Evolutionary conservation across 2,113 vertebrate genomes (phyloP), one percentile per base, ranked within the genome.

Genomic region (Hippocampus zosterae): DNA sequence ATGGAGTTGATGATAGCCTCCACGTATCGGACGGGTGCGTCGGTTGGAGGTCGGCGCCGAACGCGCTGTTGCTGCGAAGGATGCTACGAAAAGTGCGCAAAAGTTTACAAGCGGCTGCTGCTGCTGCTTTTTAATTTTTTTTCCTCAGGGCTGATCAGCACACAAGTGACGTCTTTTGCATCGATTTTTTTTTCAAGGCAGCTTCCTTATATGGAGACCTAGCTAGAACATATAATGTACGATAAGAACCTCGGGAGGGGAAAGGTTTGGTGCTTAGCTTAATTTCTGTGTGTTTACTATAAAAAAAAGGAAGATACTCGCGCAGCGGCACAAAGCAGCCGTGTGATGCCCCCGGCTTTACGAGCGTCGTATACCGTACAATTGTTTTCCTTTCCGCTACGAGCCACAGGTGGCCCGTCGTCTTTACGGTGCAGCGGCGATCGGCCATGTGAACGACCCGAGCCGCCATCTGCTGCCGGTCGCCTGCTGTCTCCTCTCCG

Each of bases 391-490:
- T 64, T 68, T 72, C 62, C 46, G 50, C 61, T 64, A 21, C 12
- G 46, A 80, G 65, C 77, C 74, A 69, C 80, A 85, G 74, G 79
- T 88, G 87, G 73, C 77, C 71, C 76, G 74, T 74, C 71, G 50
- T 73, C 76, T 78, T 60, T 16, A 44, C 64, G 65, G 75, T 74
- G 76, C 77, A 73, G 75, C 80, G 66, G 50, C 65, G 74, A 72
- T 78, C 82, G 71, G 71, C 13, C 61, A 73, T 79, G 57, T 73
- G 70, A 76, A 61, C 82, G 79, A 84, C 84, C 85, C 78, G 33
- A 75, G 66, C 74, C 72, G 79, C 79, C 81, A 78, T 79, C 83
- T 88, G 82, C 73, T 75, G 65, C 63, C 73, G 37, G 67, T 72
- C 64, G 71, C 76, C 69, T 63, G 61, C 71, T 44, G 75, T 67